Conservation (phyloP, 2,888 invertebrate species). For the Drosophila conformis region DNA sequence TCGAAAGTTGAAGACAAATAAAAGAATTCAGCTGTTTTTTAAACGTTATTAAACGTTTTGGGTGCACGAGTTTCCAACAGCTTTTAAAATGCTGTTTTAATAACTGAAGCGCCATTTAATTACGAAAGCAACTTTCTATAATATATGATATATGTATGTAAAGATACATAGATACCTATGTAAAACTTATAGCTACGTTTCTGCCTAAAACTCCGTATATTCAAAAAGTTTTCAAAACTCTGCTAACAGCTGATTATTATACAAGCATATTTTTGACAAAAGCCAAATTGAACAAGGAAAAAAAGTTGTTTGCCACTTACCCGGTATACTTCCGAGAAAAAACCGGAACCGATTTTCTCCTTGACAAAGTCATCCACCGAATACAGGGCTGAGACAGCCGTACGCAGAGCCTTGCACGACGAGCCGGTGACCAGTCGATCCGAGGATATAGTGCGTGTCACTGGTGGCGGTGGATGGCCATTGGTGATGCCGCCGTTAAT, state of each 20-base stretch:
- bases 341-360: conserved; percentile 97
- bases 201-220: not conserved
- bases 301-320: conserved; percentile 86
- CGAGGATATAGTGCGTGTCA: conserved; percentile 83
- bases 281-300: not conserved
- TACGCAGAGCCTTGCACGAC: conserved; percentile 95
- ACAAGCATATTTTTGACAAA: not conserved
- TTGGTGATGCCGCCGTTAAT: conserved; percentile 14
- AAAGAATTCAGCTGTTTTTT: not conserved
- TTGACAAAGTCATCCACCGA: conserved; percentile 96
- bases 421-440: conserved; percentile 89
- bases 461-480: conserved; percentile 70
- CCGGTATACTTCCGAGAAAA: conserved; percentile 99
- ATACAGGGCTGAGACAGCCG: conserved; percentile 96
- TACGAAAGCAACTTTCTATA: not conserved
- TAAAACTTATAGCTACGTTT: not conserved
- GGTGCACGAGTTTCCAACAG: not conserved
- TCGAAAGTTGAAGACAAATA: not conserved
- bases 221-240: not conserved
- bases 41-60: not conserved
- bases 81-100: not conserved
- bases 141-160: not conserved
- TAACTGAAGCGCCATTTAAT: not conserved
- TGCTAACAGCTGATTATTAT: not conserved
- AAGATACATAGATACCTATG: not conserved